These are phyloP conservation scores for Achatina immaculata DNA, from an alignment of 1,140 invertebrate genomes.

Conservation along the genomic window DNA sequence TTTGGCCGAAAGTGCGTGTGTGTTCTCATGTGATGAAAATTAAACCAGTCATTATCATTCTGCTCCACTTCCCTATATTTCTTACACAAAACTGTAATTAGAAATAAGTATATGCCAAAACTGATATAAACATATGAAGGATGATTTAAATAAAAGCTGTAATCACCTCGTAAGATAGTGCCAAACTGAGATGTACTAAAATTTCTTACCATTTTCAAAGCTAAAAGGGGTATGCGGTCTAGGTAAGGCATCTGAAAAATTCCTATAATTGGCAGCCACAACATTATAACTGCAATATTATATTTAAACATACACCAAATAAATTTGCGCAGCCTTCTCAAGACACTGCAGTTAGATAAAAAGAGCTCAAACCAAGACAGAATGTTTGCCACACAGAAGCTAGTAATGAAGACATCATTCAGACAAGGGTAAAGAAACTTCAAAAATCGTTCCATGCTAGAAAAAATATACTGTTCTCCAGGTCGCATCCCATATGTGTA, in stretches of 20 bases:
- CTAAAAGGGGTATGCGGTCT: slow-evolving; percentile 53
- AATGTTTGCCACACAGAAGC: slow-evolving; percentile 71
- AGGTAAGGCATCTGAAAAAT: slow-evolving; percentile 69
- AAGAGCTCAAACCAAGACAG: slow-evolving; percentile 71
- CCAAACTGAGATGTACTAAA: slow-evolving; percentile 58
- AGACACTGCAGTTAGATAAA: slow-evolving; percentile 62
- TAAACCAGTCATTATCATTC: slow-evolving; percentile 65
- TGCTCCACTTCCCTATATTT: slow-evolving; percentile 52
- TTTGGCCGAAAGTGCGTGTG: slow-evolving; percentile 55
- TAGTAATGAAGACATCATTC: slow-evolving; percentile 74
- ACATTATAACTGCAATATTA: slow-evolving; percentile 71
- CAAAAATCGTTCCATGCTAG: slow-evolving; percentile 72
- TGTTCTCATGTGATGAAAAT: slow-evolving; percentile 61
- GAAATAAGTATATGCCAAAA: slow-evolving; percentile 14
- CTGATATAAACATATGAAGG: slow-evolving; percentile 35
- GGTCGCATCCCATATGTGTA: slow-evolving; percentile 69
- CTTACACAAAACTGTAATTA: slow-evolving; percentile 30
- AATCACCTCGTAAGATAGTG: slow-evolving; percentile 61
- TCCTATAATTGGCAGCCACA: slow-evolving; percentile 71
- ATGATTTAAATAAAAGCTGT: slow-evolving; percentile 52
- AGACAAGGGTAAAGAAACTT: slow-evolving; percentile 73
- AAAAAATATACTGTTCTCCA: slow-evolving; percentile 71
- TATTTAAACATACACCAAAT: slow-evolving; percentile 71
- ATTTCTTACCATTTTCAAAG: slow-evolving; percentile 59
- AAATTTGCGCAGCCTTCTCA: slow-evolving; percentile 64